Evolutionary conservation across 2,888 invertebrate species (phyloP).

Genomic region (Aspidiotus destructor): DNA sequence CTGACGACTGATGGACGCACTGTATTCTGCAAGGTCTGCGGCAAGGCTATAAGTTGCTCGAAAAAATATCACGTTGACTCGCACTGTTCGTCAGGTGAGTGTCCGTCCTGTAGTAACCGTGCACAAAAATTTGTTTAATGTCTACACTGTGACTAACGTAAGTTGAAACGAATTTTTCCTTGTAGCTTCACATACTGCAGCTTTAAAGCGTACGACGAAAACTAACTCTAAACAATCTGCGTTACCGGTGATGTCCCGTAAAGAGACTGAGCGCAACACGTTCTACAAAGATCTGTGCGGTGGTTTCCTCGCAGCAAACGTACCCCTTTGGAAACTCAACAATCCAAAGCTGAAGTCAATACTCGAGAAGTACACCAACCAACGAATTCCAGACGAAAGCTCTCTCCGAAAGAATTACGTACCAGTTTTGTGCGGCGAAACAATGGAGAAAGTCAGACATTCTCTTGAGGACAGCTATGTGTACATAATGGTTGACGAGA

Average conservation of each 20-base stretch:
- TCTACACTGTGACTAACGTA: no score
- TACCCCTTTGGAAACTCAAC: slow-evolving; percentile 3
- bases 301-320: slow-evolving; percentile 2
- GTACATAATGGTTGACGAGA: slow-evolving; percentile 12
- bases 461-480: slow-evolving; percentile 5
- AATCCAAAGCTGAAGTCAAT: slow-evolving; percentile 7
- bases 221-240: neutral
- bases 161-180: neutral
- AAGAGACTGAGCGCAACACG: neutral
- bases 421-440: slow-evolving; percentile 6
- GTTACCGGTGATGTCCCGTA: neutral
- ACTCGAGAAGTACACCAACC: slow-evolving; percentile 10
- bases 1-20: slow-evolving; percentile 4
- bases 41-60: neutral
- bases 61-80: slow-evolving; percentile 6
- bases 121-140: no score
- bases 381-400: slow-evolving; percentile 5
- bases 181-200: neutral
- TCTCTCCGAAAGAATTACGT: slow-evolving; percentile 15
- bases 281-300: neutral
- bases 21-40: neutral
- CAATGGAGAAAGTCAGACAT: slow-evolving; percentile 9
- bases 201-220: neutral
- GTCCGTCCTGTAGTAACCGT: neutral
- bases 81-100: slow-evolving; percentile 5